These are phyloP conservation scores for Thunnus thynnus DNA, from an alignment of 2,113 vertebrate genomes.

Conservation along the genomic window DNA sequence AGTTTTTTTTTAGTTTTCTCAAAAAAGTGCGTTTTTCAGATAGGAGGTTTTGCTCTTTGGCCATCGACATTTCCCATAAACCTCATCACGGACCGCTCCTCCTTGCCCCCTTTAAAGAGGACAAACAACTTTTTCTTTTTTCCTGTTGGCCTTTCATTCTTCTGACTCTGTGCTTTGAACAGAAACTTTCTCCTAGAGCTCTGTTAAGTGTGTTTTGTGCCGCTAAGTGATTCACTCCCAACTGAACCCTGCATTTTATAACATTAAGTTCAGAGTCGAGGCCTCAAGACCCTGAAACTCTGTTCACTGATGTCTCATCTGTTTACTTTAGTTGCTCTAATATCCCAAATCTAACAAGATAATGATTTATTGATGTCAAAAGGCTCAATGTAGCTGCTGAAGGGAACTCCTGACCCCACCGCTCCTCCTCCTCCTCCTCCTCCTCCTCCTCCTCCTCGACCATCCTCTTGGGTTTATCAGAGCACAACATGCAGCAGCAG, in stretches of 20 bases:
- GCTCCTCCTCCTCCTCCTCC: background rate
- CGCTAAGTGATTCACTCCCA: background rate
- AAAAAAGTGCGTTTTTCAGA: no score
- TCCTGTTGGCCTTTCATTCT: no score
- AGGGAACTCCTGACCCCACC: constrained; percentile 6
- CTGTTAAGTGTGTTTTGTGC: background rate
- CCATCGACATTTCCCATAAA: no score
- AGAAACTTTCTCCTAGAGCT: no score
- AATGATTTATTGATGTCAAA: constrained; percentile 32
- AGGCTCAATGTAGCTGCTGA: background rate
- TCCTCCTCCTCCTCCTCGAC: background rate
- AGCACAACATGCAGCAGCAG: background rate
- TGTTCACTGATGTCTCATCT: constrained; percentile 4
- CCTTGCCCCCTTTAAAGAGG: no score
- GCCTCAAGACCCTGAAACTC: background rate
- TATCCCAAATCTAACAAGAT: constrained; percentile 19
- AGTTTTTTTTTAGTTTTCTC: no score
- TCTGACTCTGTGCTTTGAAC: no score
- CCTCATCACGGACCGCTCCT: no score
- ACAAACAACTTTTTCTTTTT: no score
- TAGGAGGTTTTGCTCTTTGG: no score
- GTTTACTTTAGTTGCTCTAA: constrained; percentile 25
- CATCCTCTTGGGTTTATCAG: background rate
- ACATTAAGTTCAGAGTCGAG: background rate
- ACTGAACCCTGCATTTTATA: background rate